These are phyloP conservation scores for Aradus depressus DNA, from an alignment of 2,888 invertebrate species.

Conservation along the genomic window DNA sequence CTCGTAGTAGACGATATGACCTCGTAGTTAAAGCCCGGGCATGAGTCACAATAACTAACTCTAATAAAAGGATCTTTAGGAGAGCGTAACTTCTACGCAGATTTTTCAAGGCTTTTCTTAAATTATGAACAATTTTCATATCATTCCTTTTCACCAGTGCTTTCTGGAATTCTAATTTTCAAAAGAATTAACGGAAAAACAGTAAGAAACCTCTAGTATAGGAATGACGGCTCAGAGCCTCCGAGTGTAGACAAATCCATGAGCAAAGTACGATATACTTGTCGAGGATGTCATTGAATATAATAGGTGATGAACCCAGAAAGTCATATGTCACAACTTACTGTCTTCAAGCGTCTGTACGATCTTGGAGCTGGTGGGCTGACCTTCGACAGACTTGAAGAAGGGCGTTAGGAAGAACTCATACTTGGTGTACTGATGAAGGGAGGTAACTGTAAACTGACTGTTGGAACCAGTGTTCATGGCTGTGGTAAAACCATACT, in stretches of 20 bases:
- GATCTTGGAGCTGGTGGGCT: constrained; percentile 80
- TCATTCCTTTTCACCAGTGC: too few relatives aligned
- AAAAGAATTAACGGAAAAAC: background rate
- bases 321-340: constrained; percentile 21
- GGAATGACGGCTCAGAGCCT: background rate
- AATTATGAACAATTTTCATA: too few relatives aligned
- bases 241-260: background rate
- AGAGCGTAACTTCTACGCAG: too few relatives aligned
- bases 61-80: too few relatives aligned
- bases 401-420: constrained; percentile 88
- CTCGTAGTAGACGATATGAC: too few relatives aligned
- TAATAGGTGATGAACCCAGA: background rate
- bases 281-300: too few relatives aligned
- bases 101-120: too few relatives aligned
- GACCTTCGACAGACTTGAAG: constrained; percentile 76
- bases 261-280: too few relatives aligned
- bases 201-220: background rate
- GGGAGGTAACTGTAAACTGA: constrained; percentile 63
- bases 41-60: too few relatives aligned
- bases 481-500: constrained; percentile 59
- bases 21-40: too few relatives aligned
- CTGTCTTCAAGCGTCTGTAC: constrained; percentile 43
- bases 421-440: constrained; percentile 78
- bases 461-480: constrained; percentile 38
- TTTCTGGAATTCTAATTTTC: too few relatives aligned